phyloP scores from a whole-genome alignment of 2,888 invertebrate genomes.

The Silvanus unidentatus region DNA sequence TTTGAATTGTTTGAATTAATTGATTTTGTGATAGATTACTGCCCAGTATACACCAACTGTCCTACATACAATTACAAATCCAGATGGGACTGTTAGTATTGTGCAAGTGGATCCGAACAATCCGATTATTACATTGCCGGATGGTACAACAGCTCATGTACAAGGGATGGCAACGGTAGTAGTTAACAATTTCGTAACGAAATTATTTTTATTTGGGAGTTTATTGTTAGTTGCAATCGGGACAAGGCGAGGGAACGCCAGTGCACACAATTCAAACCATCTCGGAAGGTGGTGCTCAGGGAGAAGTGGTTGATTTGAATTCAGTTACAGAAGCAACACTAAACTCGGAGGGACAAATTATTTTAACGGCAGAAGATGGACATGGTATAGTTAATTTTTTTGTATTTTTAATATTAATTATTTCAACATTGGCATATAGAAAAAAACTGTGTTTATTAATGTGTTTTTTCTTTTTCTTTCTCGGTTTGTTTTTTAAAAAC shows the following conservation, averaged over 20 bases:
- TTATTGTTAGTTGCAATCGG: slow-evolving; percentile 54
- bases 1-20: neutral
- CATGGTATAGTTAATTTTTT: slow-evolving; percentile 58
- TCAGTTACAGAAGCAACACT: slow-evolving; percentile 85
- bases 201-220: neutral
- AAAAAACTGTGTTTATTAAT: too few species aligned
- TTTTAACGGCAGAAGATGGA: slow-evolving; percentile 91
- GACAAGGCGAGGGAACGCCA: slow-evolving; percentile 55
- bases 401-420: too few species aligned
- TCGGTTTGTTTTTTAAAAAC: too few species aligned
- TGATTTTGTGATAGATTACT: slow-evolving; percentile 44
- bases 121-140: slow-evolving; percentile 90
- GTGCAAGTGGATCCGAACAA: slow-evolving; percentile 93
- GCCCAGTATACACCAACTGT: slow-evolving; percentile 82
- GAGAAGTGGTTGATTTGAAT: slow-evolving; percentile 82
- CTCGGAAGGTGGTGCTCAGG: slow-evolving; percentile 68
- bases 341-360: slow-evolving; percentile 89
- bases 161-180: slow-evolving; percentile 63
- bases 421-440: too few species aligned
- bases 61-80: slow-evolving; percentile 92
- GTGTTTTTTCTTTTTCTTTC: too few species aligned
- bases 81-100: slow-evolving; percentile 92
- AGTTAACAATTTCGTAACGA: neutral
- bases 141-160: slow-evolving; percentile 93
- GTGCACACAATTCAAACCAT: slow-evolving; percentile 66